These are phyloP conservation scores for Bellardia pandia DNA, from an alignment of 2,888 invertebrate genomes.

Conservation along the genomic window DNA sequence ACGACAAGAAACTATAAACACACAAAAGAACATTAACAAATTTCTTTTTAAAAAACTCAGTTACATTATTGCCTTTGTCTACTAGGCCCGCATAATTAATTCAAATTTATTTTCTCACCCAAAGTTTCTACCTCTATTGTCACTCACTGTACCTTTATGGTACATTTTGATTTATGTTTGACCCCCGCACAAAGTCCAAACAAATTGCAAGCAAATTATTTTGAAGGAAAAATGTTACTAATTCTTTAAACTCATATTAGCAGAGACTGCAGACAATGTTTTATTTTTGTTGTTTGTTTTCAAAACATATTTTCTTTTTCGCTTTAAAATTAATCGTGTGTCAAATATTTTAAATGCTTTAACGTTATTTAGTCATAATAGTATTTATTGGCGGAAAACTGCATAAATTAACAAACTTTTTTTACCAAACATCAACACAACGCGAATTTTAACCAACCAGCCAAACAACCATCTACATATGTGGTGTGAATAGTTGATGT, in stretches of 20 bases:
- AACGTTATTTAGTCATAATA: slow-evolving; percentile 7
- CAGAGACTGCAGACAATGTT: neutral
- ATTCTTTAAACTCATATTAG: neutral
- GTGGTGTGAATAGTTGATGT: slow-evolving; percentile 9
- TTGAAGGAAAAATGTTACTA: neutral
- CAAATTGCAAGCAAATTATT: neutral
- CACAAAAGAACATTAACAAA: too few relatives aligned
- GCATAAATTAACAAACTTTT: slow-evolving; percentile 13
- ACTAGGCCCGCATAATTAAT: too few relatives aligned
- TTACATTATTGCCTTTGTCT: too few relatives aligned
- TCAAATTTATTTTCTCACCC: too few relatives aligned
- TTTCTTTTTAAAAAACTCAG: too few relatives aligned
- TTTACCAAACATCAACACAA: neutral
- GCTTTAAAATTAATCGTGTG: neutral
- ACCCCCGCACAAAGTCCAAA: neutral
- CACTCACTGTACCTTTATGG: neutral
- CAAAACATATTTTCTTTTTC: neutral
- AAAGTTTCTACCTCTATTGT: neutral
- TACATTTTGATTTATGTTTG: neutral
- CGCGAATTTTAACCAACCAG: neutral
- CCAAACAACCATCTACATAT: neutral
- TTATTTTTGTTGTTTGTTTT: neutral
- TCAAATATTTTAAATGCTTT: slow-evolving; percentile 18
- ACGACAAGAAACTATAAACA: too few relatives aligned
- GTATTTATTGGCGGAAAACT: neutral